These are phyloP conservation scores for Atrichornis clamosus DNA, from an alignment of 2,113 vertebrate genomes.

Conservation along the genomic window DNA sequence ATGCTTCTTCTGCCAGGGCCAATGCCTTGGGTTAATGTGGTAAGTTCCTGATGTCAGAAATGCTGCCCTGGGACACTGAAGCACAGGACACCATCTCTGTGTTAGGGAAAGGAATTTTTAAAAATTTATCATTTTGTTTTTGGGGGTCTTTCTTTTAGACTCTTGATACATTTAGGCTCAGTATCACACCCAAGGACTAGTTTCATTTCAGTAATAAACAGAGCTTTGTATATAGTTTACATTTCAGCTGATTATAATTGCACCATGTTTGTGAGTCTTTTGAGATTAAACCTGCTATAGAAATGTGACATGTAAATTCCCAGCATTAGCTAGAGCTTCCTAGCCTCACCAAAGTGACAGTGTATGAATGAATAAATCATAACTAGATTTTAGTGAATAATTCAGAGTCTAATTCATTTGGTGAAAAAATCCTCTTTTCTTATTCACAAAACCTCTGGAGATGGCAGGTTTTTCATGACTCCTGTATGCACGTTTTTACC, in stretches of 20 bases:
- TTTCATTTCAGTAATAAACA: not conserved
- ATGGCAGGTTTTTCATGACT: not conserved
- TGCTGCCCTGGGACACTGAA: not conserved
- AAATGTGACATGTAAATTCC: not conserved
- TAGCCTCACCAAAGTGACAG: slow-evolving; percentile 17
- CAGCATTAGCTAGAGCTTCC: slow-evolving; percentile 10
- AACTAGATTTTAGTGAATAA: slow-evolving; percentile 38
- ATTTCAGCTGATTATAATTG: slow-evolving; percentile 38
- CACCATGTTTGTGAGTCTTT: not conserved
- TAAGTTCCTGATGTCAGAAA: not conserved
- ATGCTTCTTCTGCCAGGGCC: not conserved
- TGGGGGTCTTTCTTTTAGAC: not conserved
- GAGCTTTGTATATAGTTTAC: not conserved
- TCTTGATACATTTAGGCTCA: not conserved
- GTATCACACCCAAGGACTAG: not conserved
- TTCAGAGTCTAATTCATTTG: slow-evolving; percentile 15
- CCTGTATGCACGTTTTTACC: not conserved
- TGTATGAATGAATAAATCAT: slow-evolving; percentile 45
- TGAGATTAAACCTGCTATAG: not conserved
- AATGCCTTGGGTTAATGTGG: not conserved
- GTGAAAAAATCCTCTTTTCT: not conserved
- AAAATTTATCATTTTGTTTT: not conserved
- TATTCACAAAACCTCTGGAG: not conserved
- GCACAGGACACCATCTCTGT: not conserved
- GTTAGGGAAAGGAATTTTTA: not conserved